Conservation (phyloP, 2,888 invertebrate genomes). For the Galeopsomyia nigrocyanea region DNA sequence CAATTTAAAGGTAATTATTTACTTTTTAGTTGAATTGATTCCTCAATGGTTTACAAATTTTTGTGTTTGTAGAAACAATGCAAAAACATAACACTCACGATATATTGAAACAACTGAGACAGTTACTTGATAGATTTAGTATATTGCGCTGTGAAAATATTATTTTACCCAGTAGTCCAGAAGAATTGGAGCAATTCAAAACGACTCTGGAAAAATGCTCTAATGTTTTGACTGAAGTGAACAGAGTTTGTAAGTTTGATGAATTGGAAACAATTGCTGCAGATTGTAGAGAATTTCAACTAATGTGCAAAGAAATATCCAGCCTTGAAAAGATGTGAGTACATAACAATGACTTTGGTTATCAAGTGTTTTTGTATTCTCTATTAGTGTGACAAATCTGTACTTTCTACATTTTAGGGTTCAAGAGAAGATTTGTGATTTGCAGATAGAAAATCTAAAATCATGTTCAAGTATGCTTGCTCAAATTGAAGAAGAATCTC, state of each 20-base stretch:
- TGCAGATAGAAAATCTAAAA: slow-evolving; percentile 38
- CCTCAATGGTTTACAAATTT: slow-evolving; percentile 1
- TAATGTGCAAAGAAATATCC: slow-evolving; percentile 29
- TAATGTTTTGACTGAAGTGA: slow-evolving; percentile 29
- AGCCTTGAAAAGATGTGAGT: slow-evolving; percentile 45
- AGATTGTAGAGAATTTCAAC: slow-evolving; percentile 36
- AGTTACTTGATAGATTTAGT: slow-evolving; percentile 40
- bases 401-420: slow-evolving; percentile 35
- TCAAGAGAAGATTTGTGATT: slow-evolving; percentile 31
- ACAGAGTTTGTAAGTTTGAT: slow-evolving; percentile 27
- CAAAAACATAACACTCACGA: slow-evolving; percentile 28
- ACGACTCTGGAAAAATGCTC: slow-evolving; percentile 32
- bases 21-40: slow-evolving; percentile 3
- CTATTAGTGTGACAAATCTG: neutral
- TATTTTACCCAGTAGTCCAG: slow-evolving; percentile 24
- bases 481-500: slow-evolving; percentile 22
- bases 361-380: neutral
- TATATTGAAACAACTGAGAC: slow-evolving; percentile 27
- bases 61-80: slow-evolving; percentile 18
- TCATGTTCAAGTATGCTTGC: slow-evolving; percentile 32
- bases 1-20: slow-evolving; percentile 22
- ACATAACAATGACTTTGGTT: neutral
- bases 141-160: slow-evolving; percentile 44
- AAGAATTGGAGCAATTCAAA: slow-evolving; percentile 39
- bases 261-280: slow-evolving; percentile 22